These are phyloP conservation scores for Aphis craccivora DNA, from an alignment of 1,140 invertebrate genomes.

Conservation along the genomic window DNA sequence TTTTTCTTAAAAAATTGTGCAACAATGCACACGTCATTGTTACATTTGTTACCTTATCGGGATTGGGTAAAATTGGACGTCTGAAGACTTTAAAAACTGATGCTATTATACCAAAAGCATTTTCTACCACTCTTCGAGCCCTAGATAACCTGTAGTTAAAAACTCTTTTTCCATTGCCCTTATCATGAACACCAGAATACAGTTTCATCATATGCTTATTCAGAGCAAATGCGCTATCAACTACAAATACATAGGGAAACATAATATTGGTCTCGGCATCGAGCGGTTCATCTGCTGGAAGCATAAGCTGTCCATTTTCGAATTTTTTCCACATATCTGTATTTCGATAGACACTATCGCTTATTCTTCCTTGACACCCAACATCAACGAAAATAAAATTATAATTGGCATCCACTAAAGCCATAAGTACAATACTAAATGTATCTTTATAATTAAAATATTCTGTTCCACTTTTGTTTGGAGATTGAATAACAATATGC, in stretches of 20 bases:
- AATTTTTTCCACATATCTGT: slow-evolving; percentile 62
- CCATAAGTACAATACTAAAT: slow-evolving; percentile 60
- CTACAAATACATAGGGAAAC: slow-evolving; percentile 63
- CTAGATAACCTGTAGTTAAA: slow-evolving; percentile 64
- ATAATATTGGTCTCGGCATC: no score
- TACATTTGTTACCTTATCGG: slow-evolving; percentile 12
- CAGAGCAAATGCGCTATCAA: slow-evolving; percentile 67
- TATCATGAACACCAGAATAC: slow-evolving; percentile 65
- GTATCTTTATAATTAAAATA: slow-evolving; percentile 59
- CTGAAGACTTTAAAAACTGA: slow-evolving; percentile 65
- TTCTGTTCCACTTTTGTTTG: slow-evolving; percentile 62
- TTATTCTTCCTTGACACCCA: slow-evolving; percentile 61
- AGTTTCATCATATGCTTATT: slow-evolving; percentile 65
- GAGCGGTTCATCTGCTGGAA: not conserved
- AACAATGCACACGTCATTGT: no score
- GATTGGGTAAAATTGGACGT: slow-evolving; percentile 62
- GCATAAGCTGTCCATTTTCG: slow-evolving; percentile 58
- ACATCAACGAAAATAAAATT: slow-evolving; percentile 60
- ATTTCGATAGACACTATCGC: slow-evolving; percentile 63
- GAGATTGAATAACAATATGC: slow-evolving; percentile 63
- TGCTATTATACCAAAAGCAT: slow-evolving; percentile 67
- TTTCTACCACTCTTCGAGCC: slow-evolving; percentile 66
- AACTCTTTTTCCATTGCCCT: slow-evolving; percentile 63
- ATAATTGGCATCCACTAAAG: slow-evolving; percentile 60
- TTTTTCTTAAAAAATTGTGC: no score